phyloP scores from a whole-genome alignment of 2,888 invertebrate genomes.

The Pollenia angustigena region DNA sequence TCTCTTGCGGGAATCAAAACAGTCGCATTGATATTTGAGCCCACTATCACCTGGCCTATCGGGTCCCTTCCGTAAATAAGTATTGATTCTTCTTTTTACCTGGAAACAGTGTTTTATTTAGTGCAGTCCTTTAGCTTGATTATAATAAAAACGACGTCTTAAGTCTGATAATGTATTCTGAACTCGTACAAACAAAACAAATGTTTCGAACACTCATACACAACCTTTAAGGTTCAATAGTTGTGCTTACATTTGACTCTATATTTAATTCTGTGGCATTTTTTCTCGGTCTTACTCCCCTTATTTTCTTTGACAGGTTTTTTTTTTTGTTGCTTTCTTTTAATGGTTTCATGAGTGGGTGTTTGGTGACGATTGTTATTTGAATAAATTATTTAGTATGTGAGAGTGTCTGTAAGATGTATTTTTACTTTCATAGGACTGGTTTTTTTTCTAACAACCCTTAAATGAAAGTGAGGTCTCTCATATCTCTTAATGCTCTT shows the following conservation, averaged over 20 bases:
- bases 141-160: not conserved
- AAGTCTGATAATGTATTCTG: slow-evolving; percentile 60
- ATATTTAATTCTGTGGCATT: not conserved
- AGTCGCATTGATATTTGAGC: too few species aligned
- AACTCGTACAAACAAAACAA: slow-evolving; percentile 56
- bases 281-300: not conserved
- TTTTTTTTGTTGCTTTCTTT: not conserved
- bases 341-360: slow-evolving; percentile 34
- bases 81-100: too few species aligned
- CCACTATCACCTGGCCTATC: too few species aligned
- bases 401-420: not conserved
- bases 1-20: too few species aligned
- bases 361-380: slow-evolving; percentile 62
- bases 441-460: slow-evolving; percentile 10
- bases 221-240: slow-evolving; percentile 49
- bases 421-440: slow-evolving; percentile 12
- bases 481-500: too few species aligned
- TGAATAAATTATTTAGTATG: not conserved
- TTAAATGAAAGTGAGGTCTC: too few species aligned
- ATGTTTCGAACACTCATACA: slow-evolving; percentile 15
- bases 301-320: not conserved
- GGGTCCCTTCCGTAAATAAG: too few species aligned
- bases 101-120: not conserved
- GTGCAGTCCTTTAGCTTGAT: not conserved
- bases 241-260: slow-evolving; percentile 60